Conservation (phyloP, 2,113 vertebrate species). For the Meles meles region DNA sequence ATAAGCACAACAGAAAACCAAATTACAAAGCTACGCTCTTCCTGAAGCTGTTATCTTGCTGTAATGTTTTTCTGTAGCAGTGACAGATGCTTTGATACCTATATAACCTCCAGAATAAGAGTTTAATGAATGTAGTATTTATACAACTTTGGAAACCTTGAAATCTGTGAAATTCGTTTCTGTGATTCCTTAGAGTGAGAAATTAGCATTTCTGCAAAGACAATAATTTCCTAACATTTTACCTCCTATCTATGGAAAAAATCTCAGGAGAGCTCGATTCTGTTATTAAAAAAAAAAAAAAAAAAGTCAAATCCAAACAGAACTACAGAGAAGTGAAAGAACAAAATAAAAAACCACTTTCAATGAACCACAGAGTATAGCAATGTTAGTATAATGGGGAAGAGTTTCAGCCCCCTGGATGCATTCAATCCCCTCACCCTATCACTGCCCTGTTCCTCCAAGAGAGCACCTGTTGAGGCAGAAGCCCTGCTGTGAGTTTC, state of each 20-base stretch:
- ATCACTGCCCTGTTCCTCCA: neutral
- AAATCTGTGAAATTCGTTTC: constrained; percentile 55
- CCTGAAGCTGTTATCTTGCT: neutral
- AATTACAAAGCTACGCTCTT: constrained; percentile 44
- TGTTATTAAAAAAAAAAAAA: neutral
- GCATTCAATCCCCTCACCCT: neutral
- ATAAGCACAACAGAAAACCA: constrained; percentile 22
- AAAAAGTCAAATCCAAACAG: neutral
- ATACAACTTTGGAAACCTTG: constrained; percentile 39
- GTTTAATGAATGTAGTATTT: constrained; percentile 38
- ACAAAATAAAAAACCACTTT: neutral
- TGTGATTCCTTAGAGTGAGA: constrained; percentile 34
- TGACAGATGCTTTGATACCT: constrained; percentile 46
- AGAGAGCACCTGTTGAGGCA: constrained; percentile 39
- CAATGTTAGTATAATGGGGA: neutral
- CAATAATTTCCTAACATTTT: constrained; percentile 60
- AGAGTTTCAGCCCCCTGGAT: neutral
- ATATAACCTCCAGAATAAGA: constrained; percentile 24
- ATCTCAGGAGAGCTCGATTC: neutral
- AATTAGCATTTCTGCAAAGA: constrained; percentile 57
- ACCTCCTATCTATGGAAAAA: constrained; percentile 6
- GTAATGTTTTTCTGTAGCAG: neutral
- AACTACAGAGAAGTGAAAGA: neutral
- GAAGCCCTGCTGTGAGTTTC: constrained; percentile 25
- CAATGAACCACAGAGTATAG: neutral